Base-by-base conservation (phyloP, 2,113 vertebrate species). In the crab-eating macaque (Macaca fascicularis) region DNA sequence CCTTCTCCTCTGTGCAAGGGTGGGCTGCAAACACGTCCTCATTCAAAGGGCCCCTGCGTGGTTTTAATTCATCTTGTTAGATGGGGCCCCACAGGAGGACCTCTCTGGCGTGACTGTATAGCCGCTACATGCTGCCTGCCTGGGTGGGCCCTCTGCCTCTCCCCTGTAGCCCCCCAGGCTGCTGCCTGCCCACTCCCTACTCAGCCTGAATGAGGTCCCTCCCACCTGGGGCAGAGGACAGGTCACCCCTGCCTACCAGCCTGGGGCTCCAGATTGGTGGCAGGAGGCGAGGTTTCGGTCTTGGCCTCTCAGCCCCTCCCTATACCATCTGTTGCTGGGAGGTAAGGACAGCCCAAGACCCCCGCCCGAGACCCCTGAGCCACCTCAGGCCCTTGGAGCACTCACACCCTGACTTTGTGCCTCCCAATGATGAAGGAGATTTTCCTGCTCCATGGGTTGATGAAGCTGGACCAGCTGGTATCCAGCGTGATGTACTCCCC, bases 381-480 rank as follows among this genome's bases (percentile, higher is more conserved):
- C 0, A 0, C 8, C 2, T 27, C 1, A 1, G 17, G 16, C 23
- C 25, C 82, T 12, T 13, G 35, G 55, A 57, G 67, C 70, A 99
- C 99, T 99, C 98, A 99, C 99, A 99, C 99, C 96, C 99, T 99
- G 97, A 99, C 99, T 99, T 99, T 99, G 98, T 99, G 99, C 85
- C 99, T 99, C 89, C 99, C 99, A 32, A 99, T 99, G 97, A 99
- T 99, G 97, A 99, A 99, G 6, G 99, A 99, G 90, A 99, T 99
- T 98, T 99, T 99, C 79, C 99, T 98, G 98, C 99, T 99, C 99
- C 99, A 99, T 19, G 99, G 99, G 98, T 99, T 99, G 98, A 99
- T 98, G 86, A 99, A 99, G 98, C 99, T 99, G 96, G 99, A 99
- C 99, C 99, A 99, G 98, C 99, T 99, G 81, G 99, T 99, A 97